A percentile compares a stretch with the other conserved stretches of the same genome.
Evolutionary conservation across 2,113 vertebrate genomes (phyloP).

Genomic region (Brevimyrus niger): DNA sequence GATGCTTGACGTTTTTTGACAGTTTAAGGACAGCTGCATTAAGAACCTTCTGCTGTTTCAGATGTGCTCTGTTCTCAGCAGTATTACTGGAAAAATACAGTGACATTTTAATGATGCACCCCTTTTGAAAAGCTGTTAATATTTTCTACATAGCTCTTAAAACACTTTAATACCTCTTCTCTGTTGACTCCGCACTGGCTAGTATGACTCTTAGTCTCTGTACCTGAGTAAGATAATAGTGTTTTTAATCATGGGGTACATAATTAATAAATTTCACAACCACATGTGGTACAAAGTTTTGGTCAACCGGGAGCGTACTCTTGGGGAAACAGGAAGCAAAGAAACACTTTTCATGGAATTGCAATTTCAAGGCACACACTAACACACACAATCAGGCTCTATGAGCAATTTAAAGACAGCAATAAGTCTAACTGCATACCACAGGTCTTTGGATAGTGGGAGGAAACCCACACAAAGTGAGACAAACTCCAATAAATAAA

Average conservation of each 20-base stretch:
- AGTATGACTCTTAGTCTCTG: conserved; percentile 73
- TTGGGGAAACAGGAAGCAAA: background rate
- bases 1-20: conserved; percentile 68
- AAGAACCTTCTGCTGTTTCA: conserved; percentile 65
- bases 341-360: background rate
- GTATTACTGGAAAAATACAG: conserved; percentile 42
- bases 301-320: background rate
- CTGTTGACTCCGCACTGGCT: conserved; percentile 58
- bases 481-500: background rate
- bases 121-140: background rate
- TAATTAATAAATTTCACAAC: background rate
- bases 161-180: conserved; percentile 66
- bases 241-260: background rate
- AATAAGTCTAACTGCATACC: background rate
- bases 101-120: background rate
- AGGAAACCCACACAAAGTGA: background rate
- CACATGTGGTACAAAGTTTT: background rate
- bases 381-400: background rate
- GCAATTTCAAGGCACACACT: background rate
- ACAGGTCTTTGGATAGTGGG: background rate
- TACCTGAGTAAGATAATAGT: conserved; percentile 56
- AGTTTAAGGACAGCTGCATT: conserved; percentile 67
- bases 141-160: background rate
- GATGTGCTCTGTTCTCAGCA: conserved; percentile 61
- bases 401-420: background rate